Evolutionary conservation across 2,888 invertebrate genomes (phyloP), one percentile per base, ranked within the genome.

Genomic region (Eupithecia exiguata): DNA sequence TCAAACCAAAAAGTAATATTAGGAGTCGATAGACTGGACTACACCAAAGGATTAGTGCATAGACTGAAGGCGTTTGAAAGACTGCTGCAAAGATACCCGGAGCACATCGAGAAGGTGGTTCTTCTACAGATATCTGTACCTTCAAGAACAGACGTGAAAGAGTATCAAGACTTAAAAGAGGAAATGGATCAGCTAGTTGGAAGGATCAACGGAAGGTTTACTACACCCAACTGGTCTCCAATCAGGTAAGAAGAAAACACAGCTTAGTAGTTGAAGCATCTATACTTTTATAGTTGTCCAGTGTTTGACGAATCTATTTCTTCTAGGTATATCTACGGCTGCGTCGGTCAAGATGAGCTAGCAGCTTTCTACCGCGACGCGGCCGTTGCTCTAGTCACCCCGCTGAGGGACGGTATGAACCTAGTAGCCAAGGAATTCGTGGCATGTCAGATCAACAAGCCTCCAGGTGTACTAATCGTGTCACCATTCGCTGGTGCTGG

Each of bases 401-500:
- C 98, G 0, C 89, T 98, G 4, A 94, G 98, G 70, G 98, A 98
- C 84, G 98, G 98, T 69, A 98, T 98, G 98, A 98, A 98, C 91
- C 95, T 98, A 71, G 98, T 98, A 0, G 98, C 98, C 10, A 98
- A 98, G 88, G 98, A 98, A 89, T 98, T 98, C 86, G 98, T 98
- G 1, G 98, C 98, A 1, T 98, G 98, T 85, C 98, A 98, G 91
- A 98, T 98, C 49, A 98, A 98, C 84, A 96, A 96, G 36, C 96
- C 97, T 0, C 98, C 97, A 0, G 98, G 98, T 4, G 98, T 98
- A 0, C 91, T 98, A 53, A 97, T 98, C 69, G 96, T 98, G 12
- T 98, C 98, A 0, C 98, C 98, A 0, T 98, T 98, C 87, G 98
- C 98, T 73, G 98, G 98, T 0, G 98, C 98, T 9, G 98, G 98